phyloP scores from a whole-genome alignment of 1,140 invertebrate species.

The Cydia strobilella region DNA sequence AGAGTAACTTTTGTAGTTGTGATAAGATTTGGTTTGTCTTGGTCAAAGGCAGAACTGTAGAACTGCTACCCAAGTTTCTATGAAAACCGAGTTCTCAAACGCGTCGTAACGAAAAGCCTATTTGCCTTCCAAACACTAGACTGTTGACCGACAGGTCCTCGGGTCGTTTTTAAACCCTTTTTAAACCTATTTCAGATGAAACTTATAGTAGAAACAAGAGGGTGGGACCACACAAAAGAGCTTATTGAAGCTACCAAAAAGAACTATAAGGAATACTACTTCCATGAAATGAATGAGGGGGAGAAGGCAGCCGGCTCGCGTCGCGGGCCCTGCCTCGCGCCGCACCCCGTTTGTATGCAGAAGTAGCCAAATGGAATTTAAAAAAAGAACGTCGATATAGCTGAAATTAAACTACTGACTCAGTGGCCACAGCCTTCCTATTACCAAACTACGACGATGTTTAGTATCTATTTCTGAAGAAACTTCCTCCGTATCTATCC shows the following conservation, averaged over 20 bases:
- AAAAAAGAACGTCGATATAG: not conserved
- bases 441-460: no score
- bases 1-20: no score
- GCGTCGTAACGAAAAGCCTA: no score
- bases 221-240: conserved; percentile 87
- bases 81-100: no score
- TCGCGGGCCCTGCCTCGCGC: conserved; percentile 66
- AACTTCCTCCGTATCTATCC: no score
- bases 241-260: conserved; percentile 76
- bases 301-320: conserved; percentile 42
- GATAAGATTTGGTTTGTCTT: no score
- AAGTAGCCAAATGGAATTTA: conserved; percentile 44
- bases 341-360: conserved; percentile 70
- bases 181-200: conserved; percentile 82
- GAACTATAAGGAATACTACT: conserved; percentile 65
- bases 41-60: no score
- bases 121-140: no score
- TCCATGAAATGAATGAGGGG: conserved; percentile 60
- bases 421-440: no score
- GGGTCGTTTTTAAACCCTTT: not conserved
- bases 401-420: not conserved
- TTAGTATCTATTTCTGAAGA: no score
- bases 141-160: not conserved
- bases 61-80: no score
- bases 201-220: conserved; percentile 91